These are phyloP conservation scores for Lerista edwardsae DNA, from an alignment of 2,797 vertebrate species.

Conservation along the genomic window DNA sequence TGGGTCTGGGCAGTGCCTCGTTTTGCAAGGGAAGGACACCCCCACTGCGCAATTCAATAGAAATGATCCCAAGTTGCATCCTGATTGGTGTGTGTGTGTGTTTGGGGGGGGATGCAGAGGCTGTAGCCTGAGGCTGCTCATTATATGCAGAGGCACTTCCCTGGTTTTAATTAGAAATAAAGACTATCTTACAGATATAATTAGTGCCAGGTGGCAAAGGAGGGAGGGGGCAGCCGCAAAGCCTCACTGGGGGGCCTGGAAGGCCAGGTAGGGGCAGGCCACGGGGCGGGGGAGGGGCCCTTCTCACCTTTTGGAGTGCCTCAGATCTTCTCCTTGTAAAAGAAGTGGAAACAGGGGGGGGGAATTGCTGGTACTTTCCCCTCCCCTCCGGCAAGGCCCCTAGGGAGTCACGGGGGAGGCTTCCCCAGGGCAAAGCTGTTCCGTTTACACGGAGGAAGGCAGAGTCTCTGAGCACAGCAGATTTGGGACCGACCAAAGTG, in stretches of 20 bases:
- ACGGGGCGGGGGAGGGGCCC: conserved; percentile 3
- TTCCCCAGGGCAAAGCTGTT: no score
- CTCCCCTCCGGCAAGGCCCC: no score
- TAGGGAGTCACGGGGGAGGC: no score
- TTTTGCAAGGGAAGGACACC: rapidly evolving
- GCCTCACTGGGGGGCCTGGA: conserved; percentile 33
- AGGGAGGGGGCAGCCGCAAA: conserved; percentile 63
- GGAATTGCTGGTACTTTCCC: no score
- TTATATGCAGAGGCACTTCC: conserved; percentile 42
- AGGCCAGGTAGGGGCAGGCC: conserved; percentile 39
- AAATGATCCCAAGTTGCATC: rapidly evolving
- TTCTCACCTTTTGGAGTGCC: neutral
- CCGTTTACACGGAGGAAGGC: no score
- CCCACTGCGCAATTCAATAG: rapidly evolving
- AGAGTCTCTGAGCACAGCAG: no score
- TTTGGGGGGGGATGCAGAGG: rapidly evolving
- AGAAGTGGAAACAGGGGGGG: neutral
- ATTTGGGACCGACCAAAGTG: no score
- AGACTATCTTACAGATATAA: conserved; percentile 52
- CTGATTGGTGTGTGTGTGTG: neutral
- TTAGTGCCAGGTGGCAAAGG: conserved; percentile 59
- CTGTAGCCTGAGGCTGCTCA: neutral
- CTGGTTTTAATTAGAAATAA: conserved; percentile 64
- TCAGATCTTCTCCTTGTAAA: neutral
- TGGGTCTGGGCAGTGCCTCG: rapidly evolving